These are phyloP conservation scores for Panonychus citri DNA, from an alignment of 1,140 invertebrate species.

Conservation along the genomic window DNA sequence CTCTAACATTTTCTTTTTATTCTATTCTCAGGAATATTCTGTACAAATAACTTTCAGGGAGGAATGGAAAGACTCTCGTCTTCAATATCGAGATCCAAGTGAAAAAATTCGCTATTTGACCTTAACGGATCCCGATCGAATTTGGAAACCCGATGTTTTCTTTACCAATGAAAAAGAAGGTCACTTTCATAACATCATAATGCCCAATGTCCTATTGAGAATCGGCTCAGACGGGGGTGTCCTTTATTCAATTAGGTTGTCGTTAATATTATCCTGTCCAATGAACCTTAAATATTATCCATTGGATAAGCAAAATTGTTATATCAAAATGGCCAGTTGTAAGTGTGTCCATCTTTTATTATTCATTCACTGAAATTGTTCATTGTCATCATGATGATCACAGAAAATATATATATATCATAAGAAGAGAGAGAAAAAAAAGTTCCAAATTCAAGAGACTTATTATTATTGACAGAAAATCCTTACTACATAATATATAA, in stretches of 20 bases:
- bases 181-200: conserved; percentile 5
- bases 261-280: conserved; percentile 48
- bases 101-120: conserved; percentile 2
- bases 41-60: conserved; percentile 9
- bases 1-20: too few relatives aligned
- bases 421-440: background rate
- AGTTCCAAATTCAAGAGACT: background rate
- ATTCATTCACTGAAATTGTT: too few relatives aligned
- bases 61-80: conserved; percentile 7
- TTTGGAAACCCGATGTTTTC: conserved; percentile 13
- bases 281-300: conserved; percentile 91
- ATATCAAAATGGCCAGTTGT: conserved; percentile 83
- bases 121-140: conserved; percentile 1
- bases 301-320: conserved; percentile 72
- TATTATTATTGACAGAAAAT: too few relatives aligned
- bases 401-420: background rate
- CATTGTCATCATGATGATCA: too few relatives aligned
- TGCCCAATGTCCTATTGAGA: conserved; percentile 6
- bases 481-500: too few relatives aligned
- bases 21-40: background rate
- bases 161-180: conserved; percentile 10
- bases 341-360: conserved; percentile 29
- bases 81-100: background rate
- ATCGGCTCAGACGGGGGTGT: conserved; percentile 6
- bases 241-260: conserved; percentile 1